These are phyloP conservation scores for Parus major DNA, from an alignment of 2,113 vertebrate genomes.

Conservation along the genomic window DNA sequence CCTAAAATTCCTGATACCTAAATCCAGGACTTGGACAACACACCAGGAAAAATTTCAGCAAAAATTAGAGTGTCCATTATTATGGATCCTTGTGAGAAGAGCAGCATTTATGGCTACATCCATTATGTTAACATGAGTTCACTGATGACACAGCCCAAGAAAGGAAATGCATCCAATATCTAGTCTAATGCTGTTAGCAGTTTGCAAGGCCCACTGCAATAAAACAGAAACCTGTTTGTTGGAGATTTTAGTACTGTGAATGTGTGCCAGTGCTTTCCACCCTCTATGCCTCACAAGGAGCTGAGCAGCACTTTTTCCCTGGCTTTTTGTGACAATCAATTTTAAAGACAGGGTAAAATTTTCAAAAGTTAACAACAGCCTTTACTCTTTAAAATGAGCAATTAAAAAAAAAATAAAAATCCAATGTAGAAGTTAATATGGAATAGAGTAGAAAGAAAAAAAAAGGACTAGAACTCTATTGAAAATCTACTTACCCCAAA, in stretches of 20 bases:
- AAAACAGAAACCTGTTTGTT: background rate
- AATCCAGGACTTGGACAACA: background rate
- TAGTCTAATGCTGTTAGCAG: background rate
- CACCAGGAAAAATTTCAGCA: background rate
- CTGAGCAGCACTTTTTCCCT: background rate
- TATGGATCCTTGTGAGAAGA: background rate
- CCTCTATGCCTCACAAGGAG: background rate
- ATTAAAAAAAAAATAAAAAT: background rate
- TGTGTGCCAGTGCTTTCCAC: background rate
- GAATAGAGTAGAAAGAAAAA: background rate
- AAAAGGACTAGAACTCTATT: background rate
- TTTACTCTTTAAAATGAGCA: background rate
- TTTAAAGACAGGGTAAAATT: background rate
- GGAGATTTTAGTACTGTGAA: background rate
- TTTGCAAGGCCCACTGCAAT: background rate
- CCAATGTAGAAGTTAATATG: background rate
- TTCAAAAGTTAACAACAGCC: background rate
- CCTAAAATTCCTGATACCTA: background rate
- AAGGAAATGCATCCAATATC: background rate
- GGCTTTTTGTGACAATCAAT: background rate
- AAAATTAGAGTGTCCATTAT: background rate
- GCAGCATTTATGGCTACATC: background rate
- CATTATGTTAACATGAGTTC: background rate
- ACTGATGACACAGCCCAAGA: background rate
- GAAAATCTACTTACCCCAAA: slow-evolving; percentile 86